Evolutionary conservation across 2,113 vertebrate species (phyloP).

Genomic region (Eulemur macaco): DNA sequence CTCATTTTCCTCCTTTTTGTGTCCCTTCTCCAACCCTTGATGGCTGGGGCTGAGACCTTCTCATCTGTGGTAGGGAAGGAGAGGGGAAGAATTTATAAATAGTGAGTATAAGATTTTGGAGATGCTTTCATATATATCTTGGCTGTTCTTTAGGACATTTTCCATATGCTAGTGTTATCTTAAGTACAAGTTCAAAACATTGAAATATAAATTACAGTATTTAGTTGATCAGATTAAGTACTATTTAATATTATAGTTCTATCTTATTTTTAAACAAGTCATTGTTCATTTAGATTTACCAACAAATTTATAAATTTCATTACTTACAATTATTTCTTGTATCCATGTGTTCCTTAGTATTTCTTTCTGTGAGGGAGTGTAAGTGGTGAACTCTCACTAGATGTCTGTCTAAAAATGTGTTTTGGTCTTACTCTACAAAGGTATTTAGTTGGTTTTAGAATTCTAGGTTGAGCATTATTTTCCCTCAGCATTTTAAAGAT

Average conservation of each 20-base stretch:
- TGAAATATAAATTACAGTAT: neutral
- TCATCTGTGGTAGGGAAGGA: neutral
- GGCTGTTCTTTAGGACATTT: neutral
- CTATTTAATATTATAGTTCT: neutral
- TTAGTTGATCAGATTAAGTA: slow-evolving; percentile 16
- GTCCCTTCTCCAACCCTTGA: neutral
- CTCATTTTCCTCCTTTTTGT: neutral
- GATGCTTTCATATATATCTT: neutral
- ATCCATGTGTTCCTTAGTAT: neutral
- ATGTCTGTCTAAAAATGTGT: slow-evolving; percentile 28
- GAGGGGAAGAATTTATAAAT: neutral
- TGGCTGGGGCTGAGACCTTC: neutral
- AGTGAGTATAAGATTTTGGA: neutral
- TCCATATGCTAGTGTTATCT: neutral
- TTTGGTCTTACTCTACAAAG: slow-evolving; percentile 33
- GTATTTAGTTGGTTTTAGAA: slow-evolving; percentile 4
- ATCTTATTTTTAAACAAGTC: slow-evolving; percentile 9
- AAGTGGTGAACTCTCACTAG: neutral
- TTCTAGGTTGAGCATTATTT: neutral
- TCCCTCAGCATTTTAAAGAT: neutral
- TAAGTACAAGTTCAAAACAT: neutral
- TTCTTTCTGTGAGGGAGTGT: neutral
- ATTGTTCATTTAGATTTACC: slow-evolving; percentile 1
- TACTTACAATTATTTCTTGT: slow-evolving; percentile 16
- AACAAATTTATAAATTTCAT: neutral